phyloP scores from a whole-genome alignment of 2,113 vertebrate genomes.

The Irena cyanogastra region DNA sequence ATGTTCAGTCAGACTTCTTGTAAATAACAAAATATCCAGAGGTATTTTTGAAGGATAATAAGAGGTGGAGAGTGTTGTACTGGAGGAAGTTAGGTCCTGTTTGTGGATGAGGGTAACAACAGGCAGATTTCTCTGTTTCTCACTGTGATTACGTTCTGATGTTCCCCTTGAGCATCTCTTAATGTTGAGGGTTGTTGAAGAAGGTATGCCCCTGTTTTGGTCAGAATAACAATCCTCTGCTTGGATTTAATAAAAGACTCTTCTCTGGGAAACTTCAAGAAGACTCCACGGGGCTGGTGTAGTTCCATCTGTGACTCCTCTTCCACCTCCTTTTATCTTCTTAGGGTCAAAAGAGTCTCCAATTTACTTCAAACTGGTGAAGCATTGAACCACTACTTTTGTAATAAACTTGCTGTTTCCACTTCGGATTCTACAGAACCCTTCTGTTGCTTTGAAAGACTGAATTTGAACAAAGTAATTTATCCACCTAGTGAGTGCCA shows the following conservation, averaged over 20 bases:
- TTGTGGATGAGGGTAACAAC: not conserved
- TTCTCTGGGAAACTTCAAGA: not conserved
- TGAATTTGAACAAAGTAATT: not conserved
- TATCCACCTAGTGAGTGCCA: not conserved
- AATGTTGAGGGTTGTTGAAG: not conserved
- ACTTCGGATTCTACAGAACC: not conserved
- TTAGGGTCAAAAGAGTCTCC: not conserved
- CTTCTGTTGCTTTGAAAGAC: not conserved
- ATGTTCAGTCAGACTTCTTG: not conserved
- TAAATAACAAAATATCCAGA: not conserved
- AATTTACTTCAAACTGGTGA: not conserved
- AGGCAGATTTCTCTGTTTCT: not conserved
- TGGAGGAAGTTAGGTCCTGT: not conserved
- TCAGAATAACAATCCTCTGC: not conserved
- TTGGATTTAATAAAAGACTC: not conserved
- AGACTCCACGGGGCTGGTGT: not conserved
- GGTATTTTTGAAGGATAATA: not conserved
- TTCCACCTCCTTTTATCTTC: not conserved
- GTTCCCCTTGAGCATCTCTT: not conserved
- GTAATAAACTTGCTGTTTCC: not conserved
- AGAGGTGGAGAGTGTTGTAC: not conserved
- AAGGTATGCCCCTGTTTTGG: rapidly evolving
- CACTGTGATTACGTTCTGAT: rapidly evolving
- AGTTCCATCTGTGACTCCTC: not conserved
- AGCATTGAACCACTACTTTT: not conserved